Conservation (phyloP, 30 jellyfish, hydroid and myxozoan species). For the Hydra vulgaris region DNA sequence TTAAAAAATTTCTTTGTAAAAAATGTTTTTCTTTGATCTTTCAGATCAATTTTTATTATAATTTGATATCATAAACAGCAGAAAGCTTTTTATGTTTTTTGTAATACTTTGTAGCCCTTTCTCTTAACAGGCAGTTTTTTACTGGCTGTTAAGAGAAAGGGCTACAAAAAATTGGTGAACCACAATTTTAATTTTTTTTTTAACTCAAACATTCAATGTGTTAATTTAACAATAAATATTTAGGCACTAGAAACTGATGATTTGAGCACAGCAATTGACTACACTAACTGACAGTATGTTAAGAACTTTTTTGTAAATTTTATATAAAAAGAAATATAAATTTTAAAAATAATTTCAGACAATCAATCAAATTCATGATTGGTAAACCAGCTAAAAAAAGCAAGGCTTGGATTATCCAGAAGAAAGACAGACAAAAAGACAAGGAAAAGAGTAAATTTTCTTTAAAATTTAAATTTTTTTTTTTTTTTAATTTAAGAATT, state of each 20-base stretch:
- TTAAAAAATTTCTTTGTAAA: too few relatives aligned
- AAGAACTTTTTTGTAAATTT: background rate
- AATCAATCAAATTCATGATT: background rate
- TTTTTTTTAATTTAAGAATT: background rate
- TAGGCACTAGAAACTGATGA: background rate
- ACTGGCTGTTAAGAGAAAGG: too few relatives aligned
- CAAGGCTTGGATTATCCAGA: slow-evolving; percentile 68
- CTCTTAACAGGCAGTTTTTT: too few relatives aligned
- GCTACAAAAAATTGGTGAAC: background rate
- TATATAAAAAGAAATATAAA: too few relatives aligned
- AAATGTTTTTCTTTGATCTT: too few relatives aligned
- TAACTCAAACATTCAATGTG: background rate
- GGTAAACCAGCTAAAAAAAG: slow-evolving; percentile 68
- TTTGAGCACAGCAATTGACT: background rate
- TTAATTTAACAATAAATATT: background rate
- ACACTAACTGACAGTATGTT: background rate
- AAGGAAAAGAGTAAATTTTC: slow-evolving; percentile 66
- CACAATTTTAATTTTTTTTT: background rate
- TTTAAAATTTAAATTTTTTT: background rate
- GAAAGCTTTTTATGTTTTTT: too few relatives aligned
- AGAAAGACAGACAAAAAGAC: slow-evolving; percentile 66
- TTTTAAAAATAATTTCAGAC: background rate
- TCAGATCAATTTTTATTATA: too few relatives aligned
- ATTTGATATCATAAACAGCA: too few relatives aligned
- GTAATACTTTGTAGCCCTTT: too few relatives aligned